phyloP scores from a whole-genome alignment of 2,888 invertebrate species.

The Amiota communis region DNA sequence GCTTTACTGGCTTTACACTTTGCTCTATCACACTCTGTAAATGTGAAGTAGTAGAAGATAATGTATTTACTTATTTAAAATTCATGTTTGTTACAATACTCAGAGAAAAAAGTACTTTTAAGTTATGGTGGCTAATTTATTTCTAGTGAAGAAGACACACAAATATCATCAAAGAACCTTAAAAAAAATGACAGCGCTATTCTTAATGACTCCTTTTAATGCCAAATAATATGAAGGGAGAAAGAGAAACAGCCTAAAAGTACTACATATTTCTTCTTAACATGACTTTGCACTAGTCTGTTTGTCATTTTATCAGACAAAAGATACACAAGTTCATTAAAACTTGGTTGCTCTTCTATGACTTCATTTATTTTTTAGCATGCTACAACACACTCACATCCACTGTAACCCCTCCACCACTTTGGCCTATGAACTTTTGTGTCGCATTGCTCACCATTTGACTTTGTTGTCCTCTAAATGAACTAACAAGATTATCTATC shows the following conservation, averaged over 20 bases:
- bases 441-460: conserved; percentile 40
- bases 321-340: conserved; percentile 3
- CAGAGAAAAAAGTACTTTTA: not conserved
- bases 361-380: conserved; percentile 24
- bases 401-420: not conserved
- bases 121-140: conserved; percentile 16
- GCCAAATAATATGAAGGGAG: not conserved
- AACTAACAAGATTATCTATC: conserved; percentile 65
- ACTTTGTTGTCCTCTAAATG: conserved; percentile 34
- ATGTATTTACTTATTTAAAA: conserved; percentile 30
- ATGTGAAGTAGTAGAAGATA: not conserved
- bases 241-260: conserved; percentile 2
- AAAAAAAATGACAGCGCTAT: not conserved
- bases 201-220: conserved; percentile 1
- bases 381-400: not conserved
- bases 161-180: not conserved
- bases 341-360: not conserved
- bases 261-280: not conserved
- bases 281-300: conserved; percentile 17
- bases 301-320: not conserved
- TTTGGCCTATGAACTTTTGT: conserved; percentile 23
- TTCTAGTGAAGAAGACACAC: not conserved
- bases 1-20: conserved; percentile 12
- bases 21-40: not conserved
- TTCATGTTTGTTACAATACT: conserved; percentile 10